These are phyloP conservation scores for Delphinapterus leucas DNA, from an alignment of 2,113 vertebrate species.

Conservation along the genomic window DNA sequence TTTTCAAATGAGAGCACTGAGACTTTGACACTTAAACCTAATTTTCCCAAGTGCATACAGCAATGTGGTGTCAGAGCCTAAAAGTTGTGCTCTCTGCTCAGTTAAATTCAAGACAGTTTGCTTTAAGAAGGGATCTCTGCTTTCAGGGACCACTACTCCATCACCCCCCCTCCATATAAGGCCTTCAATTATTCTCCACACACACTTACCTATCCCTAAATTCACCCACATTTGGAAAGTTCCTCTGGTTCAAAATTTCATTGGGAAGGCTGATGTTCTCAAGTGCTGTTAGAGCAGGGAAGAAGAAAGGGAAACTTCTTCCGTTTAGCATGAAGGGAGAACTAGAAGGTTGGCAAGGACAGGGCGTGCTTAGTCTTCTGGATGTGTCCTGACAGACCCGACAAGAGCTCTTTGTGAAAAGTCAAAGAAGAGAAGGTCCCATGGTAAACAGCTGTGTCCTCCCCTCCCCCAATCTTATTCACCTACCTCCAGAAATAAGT, in stretches of 20 bases:
- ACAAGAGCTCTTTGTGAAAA: background rate
- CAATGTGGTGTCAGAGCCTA: background rate
- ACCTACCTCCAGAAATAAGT: background rate
- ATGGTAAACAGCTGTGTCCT: background rate
- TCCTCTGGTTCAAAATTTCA: background rate
- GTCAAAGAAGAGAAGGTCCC: background rate
- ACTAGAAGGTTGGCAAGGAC: background rate
- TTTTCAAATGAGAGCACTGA: background rate
- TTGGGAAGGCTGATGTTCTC: background rate
- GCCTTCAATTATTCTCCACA: background rate
- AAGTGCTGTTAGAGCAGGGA: fast-evolving
- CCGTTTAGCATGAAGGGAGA: background rate
- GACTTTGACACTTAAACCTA: background rate
- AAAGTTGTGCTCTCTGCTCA: background rate
- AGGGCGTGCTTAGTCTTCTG: background rate
- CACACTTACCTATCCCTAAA: background rate
- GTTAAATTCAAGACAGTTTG: background rate
- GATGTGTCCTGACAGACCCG: background rate
- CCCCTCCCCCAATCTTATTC: background rate
- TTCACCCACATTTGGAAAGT: background rate
- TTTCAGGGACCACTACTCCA: fast-evolving
- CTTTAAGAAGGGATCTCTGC: background rate
- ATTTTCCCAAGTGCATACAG: background rate
- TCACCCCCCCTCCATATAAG: background rate
- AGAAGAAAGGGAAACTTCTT: background rate